Base-by-base conservation (phyloP, 2,797 vertebrate species). In the Helicolenus hilgendorfi region DNA sequence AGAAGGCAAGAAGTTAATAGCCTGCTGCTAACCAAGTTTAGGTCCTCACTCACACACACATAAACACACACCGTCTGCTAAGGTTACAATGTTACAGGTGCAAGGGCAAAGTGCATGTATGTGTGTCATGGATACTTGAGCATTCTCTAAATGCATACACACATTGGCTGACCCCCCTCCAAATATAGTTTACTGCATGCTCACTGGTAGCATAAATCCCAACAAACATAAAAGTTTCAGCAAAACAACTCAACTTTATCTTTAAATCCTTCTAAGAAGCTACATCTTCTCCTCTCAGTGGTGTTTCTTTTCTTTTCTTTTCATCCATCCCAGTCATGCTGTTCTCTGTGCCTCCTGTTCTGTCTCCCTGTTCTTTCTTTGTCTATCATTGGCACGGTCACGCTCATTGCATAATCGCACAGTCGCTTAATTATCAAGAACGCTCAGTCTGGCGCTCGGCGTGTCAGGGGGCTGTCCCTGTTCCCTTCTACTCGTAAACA, bases 71-170 rank as follows among this genome's bases (percentile, higher is more conserved):
- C 68, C 20, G 20, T 68, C 79, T 78, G 90, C 90, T 95, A 80
- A 84, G 88, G 92, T 95, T 93, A 89, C 85, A 93, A 33, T 86
- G 92, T 94, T 96, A 96, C 94, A 96, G 94, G 94, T 95, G 96
- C 96, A 75, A 84, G 93, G 93, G 74, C 94, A 95, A 84, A 96
- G 95, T 89, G 83, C 94, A 93, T 85, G 79, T 64, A 89, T 94
- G 93, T 56, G 75, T 85, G 95, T 93, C 94, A 96, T 86, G 86
- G 94, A 96, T 96, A 94, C 64, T 38, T 90, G 88, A 79, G 76
- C 92, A 95, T 96, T 96, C 95, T 73, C 62, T 15, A 81, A 71
- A 96, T 93, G 73, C 90, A 94, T 71, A 79, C 89, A 84, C 88
- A 84, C 91, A 92, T 85, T 91, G 75, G 92, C 26, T 92, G 92